phyloP scores from a whole-genome alignment of 2,797 vertebrate species.

The Ficedula albicollis region DNA sequence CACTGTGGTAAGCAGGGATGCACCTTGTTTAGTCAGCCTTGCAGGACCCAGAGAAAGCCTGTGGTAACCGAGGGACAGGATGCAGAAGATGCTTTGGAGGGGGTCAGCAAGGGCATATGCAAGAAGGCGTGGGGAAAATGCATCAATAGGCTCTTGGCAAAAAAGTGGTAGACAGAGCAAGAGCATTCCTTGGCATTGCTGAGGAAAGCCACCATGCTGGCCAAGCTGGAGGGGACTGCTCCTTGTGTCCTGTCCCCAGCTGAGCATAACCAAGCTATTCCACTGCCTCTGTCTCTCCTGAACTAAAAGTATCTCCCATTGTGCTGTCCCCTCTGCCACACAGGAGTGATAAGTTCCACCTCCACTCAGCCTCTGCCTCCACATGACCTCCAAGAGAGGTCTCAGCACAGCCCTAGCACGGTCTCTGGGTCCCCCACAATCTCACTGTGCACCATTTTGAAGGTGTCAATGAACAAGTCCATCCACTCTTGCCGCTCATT shows the following conservation, averaged over 20 bases:
- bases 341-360: neutral
- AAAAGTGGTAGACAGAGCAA: neutral
- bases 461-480: slow-evolving; percentile 93
- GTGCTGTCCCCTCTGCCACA: neutral
- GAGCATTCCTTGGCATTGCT: neutral
- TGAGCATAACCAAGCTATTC: neutral
- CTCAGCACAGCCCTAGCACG: slow-evolving; percentile 87
- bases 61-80: neutral
- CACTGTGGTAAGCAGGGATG: accelerated
- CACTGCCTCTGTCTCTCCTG: neutral
- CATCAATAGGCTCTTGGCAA: neutral
- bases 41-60: neutral
- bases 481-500: slow-evolving; percentile 93
- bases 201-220: neutral
- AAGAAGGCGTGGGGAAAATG: neutral
- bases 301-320: neutral
- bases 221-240: neutral
- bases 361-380: neutral
- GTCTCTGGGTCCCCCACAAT: slow-evolving; percentile 90
- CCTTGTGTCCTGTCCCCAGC: too few relatives aligned
- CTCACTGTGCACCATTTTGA: slow-evolving; percentile 94
- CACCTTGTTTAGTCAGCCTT: neutral
- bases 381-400: neutral
- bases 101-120: accelerated
- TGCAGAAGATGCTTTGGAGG: neutral